Base-by-base conservation (phyloP, 2,888 invertebrate genomes). In the Drosophila greeni region DNA sequence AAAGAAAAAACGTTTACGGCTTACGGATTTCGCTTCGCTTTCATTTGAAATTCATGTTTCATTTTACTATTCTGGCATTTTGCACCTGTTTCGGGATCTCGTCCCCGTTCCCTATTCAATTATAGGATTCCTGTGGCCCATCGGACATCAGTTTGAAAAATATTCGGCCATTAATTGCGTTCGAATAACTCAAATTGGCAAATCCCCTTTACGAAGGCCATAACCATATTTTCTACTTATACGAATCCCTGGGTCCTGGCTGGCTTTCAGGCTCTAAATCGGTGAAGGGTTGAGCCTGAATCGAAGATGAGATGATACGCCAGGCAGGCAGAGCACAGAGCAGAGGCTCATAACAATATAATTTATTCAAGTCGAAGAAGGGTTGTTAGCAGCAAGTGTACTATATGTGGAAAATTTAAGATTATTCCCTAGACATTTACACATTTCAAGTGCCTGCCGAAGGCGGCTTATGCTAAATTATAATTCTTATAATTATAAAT, bases 31-130 rank as follows among this genome's bases (percentile, higher is more conserved):
- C 49, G 33, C n/a, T 53, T 56, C 43, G 49, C 51, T 61, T 72
- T 49, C 66, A 72, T 64, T 72, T 61, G 14, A 66, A 76, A 79
- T 76, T 79, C 76, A 76, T 74, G 76, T 76, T 73, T 75, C 68
- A 65, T 61, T 73, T 66, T 67, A 49, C 61, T 37, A 58, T 61
- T 69, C 54, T 53, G 47, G 31, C 18, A 53, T 64, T 62, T 68
- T 64, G 62, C 64, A 66, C 64, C 65, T 64, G 68, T 43, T 51
- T 45, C 37, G 29, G 29, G 29, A 11, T 11, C 29, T 29, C 7
- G 7, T 8, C 12, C 23, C 11, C 14, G 14, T 12, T 26, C 24
- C 18, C 26, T 26, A 31, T 60, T 51, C 61, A 62, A 62, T 62
- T 61, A 60, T 61, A n/a, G n/a, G n/a, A n/a, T n/a, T n/a, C n/a